A percentile compares a stretch with the other conserved stretches of the same genome.
Conservation (phyloP, 2,888 invertebrate genomes). For the Philereme vetulata region DNA sequence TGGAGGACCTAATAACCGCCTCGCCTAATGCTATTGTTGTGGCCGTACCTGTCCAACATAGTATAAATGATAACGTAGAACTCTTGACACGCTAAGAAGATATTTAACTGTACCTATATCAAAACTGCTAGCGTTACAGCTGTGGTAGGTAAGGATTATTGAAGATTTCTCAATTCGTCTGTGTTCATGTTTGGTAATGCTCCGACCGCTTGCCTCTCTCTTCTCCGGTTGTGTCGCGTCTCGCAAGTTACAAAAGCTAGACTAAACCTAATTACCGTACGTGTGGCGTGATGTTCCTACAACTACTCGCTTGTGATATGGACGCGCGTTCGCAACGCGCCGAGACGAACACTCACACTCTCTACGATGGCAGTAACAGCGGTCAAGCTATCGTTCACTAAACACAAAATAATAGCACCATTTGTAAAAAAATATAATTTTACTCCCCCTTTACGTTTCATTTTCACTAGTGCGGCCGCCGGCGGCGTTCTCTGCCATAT, state of each 20-base stretch:
- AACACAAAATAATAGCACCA: constrained; percentile 81
- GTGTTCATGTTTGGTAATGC: constrained; percentile 1
- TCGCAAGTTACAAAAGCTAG: constrained; percentile 75
- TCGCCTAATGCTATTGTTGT: no score
- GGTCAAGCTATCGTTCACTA: constrained; percentile 75
- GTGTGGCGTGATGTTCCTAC: constrained; percentile 44
- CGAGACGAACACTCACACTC: constrained; percentile 42
- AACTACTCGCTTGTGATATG: constrained; percentile 56
- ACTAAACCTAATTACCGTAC: constrained; percentile 60
- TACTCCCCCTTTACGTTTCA: constrained; percentile 55
- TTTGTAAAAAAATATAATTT: constrained; percentile 80
- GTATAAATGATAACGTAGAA: no score
- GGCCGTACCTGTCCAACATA: no score
- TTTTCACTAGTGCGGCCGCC: constrained; percentile 42
- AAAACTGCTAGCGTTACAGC: no score
- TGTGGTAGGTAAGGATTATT: no score
- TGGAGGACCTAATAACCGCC: no score
- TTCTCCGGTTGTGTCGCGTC: constrained; percentile 28
- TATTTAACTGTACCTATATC: no score
- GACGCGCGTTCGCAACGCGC: constrained; percentile 52
- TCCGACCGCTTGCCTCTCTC: neutral
- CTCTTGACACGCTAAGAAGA: no score
- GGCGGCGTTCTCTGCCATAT: constrained; percentile 13
- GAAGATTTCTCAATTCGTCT: neutral
- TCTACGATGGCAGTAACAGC: constrained; percentile 69